Evolutionary conservation across 2,888 invertebrate genomes (phyloP).

Genomic region (Tricholauxania praeusta): DNA sequence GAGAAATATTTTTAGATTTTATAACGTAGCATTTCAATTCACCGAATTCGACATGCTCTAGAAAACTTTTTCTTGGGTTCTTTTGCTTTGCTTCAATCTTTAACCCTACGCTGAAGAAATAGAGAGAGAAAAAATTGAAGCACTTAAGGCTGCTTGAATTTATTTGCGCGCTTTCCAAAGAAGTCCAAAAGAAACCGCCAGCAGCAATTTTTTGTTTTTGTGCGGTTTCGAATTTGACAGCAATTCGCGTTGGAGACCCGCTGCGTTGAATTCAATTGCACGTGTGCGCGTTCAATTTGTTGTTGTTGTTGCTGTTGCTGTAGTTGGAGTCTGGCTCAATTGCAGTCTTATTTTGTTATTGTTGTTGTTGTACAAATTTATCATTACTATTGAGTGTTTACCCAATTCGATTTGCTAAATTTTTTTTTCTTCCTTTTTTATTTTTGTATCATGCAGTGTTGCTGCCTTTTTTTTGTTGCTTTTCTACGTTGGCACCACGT

Average conservation of each 20-base stretch:
- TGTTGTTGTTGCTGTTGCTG: slow-evolving; percentile 20
- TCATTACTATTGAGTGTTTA: too few relatives aligned
- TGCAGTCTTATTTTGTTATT: too few relatives aligned
- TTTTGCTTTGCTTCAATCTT: background rate
- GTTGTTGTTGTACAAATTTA: too few relatives aligned
- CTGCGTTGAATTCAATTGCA: slow-evolving; percentile 23
- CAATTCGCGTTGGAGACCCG: slow-evolving; percentile 28
- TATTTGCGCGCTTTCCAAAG: background rate
- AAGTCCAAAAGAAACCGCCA: slow-evolving; percentile 10
- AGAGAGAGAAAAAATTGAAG: too few relatives aligned
- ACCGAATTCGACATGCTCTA: slow-evolving; percentile 22
- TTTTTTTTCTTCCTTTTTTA: too few relatives aligned
- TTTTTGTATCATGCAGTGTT: too few relatives aligned
- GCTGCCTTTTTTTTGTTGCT: background rate
- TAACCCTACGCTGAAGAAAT: too few relatives aligned
- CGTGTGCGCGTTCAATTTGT: slow-evolving; percentile 25
- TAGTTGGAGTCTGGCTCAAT: background rate
- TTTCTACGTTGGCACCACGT: background rate
- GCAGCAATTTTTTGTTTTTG: slow-evolving; percentile 20
- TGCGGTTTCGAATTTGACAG: slow-evolving; percentile 19
- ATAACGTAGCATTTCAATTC: slow-evolving; percentile 17
- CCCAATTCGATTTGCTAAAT: too few relatives aligned
- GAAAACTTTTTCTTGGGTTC: background rate
- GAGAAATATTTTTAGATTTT: slow-evolving; percentile 5
- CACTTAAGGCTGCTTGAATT: slow-evolving; percentile 8